phyloP scores from a whole-genome alignment of 2,113 vertebrate species.

The Sinosuthora webbiana region DNA sequence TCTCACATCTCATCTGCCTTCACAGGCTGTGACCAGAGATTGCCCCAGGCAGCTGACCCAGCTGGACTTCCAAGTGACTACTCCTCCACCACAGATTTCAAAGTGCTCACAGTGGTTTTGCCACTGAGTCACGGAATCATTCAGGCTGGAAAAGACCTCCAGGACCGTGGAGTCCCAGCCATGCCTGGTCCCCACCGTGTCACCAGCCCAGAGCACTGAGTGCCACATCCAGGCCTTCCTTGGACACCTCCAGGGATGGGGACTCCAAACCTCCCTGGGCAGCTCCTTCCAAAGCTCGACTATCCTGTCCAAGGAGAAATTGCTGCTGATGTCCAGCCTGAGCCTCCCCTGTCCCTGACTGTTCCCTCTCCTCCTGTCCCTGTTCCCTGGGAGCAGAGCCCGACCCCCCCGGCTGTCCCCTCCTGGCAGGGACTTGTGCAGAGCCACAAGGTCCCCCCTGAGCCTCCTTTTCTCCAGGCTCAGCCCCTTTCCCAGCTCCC shows the following conservation, averaged over 20 bases:
- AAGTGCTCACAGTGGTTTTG: not conserved
- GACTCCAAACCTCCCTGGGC: no score
- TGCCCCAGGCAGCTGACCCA: not conserved
- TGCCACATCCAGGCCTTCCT: rapidly evolving
- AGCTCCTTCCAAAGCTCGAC: rapidly evolving
- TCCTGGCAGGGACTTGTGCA: not conserved
- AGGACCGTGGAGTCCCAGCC: not conserved
- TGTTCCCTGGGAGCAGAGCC: not conserved
- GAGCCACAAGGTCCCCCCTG: not conserved
- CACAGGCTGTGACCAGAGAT: not conserved
- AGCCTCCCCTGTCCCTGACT: rapidly evolving
- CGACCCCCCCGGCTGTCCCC: no score
- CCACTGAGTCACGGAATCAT: not conserved
- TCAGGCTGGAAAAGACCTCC: not conserved
- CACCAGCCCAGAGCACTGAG: not conserved
- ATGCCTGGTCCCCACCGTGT: rapidly evolving
- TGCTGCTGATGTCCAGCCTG: rapidly evolving
- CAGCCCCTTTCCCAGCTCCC: not conserved
- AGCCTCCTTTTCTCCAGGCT: not conserved
- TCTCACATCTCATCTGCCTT: not conserved
- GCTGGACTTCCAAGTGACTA: not conserved
- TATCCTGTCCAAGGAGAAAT: not conserved
- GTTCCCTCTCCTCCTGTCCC: not conserved
- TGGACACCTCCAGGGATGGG: no score
- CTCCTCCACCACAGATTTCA: not conserved